Evolutionary conservation across 2,113 vertebrate genomes (phyloP), one percentile per base, ranked within the genome.

Genomic region (Megaceryle torquata): DNA sequence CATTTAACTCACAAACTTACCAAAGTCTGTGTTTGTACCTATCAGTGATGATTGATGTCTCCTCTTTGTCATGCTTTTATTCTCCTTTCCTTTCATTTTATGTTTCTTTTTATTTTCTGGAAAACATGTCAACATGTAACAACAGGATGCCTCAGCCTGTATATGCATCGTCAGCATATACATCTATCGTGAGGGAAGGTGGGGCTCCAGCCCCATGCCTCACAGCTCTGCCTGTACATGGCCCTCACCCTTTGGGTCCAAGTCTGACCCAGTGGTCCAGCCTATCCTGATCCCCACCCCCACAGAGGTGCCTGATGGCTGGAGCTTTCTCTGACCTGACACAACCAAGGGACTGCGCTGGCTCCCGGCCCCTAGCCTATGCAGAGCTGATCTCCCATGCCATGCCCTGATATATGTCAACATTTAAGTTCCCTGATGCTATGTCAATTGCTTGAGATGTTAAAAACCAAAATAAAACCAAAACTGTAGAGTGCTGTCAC

Each of bases 1-100:
- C 1, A 2, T 81, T 86, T 79, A 39, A 44, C 43, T 82, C 56
- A 33, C 48, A 74, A 91, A 71, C 2, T 77, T 75, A 61, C 8
- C 9, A 7, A 35, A 29, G n/a, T 88, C 28, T 10, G 5, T 9
- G 0, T 88, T 74, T 43, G 6, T 39, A 29, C 1, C 1, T 31
- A 4, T 8, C 2, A 4, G 20, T 39, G 8, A 8, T 7, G 15
- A 33, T 10, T 0, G 0, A 3, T 41, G 3, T 20, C 17, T 69
- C 7, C 9, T 57, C 20, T 81, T 63, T 48, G 2, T 37, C 19
- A 14, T 15, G 8, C 4, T 39, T 43, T 61, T 35, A 5, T n/a
- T 57, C 50, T 31, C 6, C 63, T 7, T 24, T 77, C 15, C 8
- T 75, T 70, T 6, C 10, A 6, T 57, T 43, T 31, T 37, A 13